phyloP scores from a whole-genome alignment of 1,140 invertebrate genomes.

The Drosophila sturtevanti region DNA sequence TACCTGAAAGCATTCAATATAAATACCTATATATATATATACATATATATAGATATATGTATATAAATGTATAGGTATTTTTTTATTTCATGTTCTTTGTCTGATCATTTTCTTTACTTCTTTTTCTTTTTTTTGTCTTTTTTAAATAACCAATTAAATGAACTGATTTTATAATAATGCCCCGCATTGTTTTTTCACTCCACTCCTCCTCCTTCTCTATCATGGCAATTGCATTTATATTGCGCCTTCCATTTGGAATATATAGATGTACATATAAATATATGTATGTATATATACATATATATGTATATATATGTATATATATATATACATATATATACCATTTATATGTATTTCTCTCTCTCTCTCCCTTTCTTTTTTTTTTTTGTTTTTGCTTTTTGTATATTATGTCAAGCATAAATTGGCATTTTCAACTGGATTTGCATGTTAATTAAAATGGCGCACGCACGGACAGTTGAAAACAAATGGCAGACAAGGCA shows the following conservation, averaged over 20 bases:
- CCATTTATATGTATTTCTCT: neutral
- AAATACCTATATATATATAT: neutral
- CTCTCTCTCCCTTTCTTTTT: constrained; percentile 12
- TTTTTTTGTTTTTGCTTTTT: constrained; percentile 51
- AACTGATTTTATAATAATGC: constrained; percentile 16
- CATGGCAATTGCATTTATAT: constrained; percentile 39
- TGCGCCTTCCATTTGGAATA: constrained; percentile 22
- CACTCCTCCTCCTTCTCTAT: neutral
- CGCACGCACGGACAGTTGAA: constrained; percentile 74
- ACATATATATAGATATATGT: neutral
- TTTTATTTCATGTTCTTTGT: constrained; percentile 1
- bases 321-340: neutral
- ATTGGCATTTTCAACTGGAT: constrained; percentile 80
- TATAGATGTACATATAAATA: neutral
- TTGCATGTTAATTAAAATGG: constrained; percentile 81
- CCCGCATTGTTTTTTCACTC: constrained; percentile 12
- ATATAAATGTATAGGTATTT: neutral
- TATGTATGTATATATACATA: neutral
- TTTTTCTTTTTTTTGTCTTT: neutral
- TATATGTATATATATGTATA: neutral
- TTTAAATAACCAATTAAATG: constrained; percentile 21
- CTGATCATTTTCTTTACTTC: neutral
- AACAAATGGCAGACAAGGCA: constrained; percentile 74
- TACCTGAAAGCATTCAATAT: neutral
- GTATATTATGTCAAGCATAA: constrained; percentile 79